Evolutionary conservation across 1,140 invertebrate genomes (phyloP), one percentile per base, ranked within the genome.

Genomic region (Aphis gossypii): DNA sequence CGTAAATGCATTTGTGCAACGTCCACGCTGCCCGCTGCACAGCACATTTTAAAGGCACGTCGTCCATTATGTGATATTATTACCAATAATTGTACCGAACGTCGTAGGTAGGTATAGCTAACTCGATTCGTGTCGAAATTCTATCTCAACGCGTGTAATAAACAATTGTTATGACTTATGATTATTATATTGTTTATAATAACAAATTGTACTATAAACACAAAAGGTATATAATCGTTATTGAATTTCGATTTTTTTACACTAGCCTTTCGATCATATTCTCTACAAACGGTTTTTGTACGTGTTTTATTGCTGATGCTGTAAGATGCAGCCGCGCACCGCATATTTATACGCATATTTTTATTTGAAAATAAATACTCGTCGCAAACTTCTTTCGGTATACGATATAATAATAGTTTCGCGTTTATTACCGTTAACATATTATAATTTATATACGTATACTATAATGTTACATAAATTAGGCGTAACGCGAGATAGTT

Each of bases 391-490:
- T 20, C 76, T 83, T 38, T 83, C 7, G 38, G 38, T 83, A 41
- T 41, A 23, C 54, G 82, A 83, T 21, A 83, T 21, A 41, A 83
- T 83, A 83, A 83, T 83, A 83, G 38, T 21, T 21, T 21, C 21
- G 82, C 82, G 82, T 83, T 83, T 83, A 83, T 83, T 83, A 41
- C 82, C 82, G 82, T 83, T 83, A 83, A 41, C 82, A 41, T 41
- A 83, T 83, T 38, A 35, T 41, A 38, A 83, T 83, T 83, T 83
- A 83, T 83, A 23, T 83, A 38, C 21, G 4, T 23, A 21, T 9
- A 41, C 82, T 83, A 83, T 83, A 83, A 41, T 76, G 60, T 76
- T 76, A 76, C 60, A 76, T 18, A n/a, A 76, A 76, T 76, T 76
- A 76, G 60, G 60, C n/a, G 60, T 76, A 76, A 76, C n/a, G 60